Conservation (phyloP, 2,113 vertebrate species). For the Isichthys henryi region DNA sequence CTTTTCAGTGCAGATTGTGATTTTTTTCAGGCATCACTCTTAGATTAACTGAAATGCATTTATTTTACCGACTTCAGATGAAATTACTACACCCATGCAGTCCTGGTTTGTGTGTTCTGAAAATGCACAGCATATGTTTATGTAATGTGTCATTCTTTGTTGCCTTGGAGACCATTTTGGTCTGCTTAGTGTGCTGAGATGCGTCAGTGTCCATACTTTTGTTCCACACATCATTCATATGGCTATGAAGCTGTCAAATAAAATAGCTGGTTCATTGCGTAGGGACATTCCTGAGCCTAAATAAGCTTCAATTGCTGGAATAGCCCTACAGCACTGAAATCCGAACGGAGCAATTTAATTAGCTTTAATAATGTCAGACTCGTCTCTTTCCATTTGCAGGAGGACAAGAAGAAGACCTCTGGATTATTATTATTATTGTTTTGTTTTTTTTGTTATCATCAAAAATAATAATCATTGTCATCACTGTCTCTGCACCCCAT, state of each 20-base stretch:
- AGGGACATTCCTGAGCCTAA: not conserved
- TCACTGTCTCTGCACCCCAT: not conserved
- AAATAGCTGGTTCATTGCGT: not conserved
- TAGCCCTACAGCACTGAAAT: not conserved
- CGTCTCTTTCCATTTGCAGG: not conserved
- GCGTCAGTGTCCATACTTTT: not conserved
- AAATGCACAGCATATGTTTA: not conserved
- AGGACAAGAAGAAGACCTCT: not conserved
- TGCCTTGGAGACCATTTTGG: conserved; percentile 9
- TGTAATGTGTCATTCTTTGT: conserved; percentile 1
- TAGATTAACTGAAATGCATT: not conserved
- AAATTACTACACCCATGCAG: too few relatives aligned
- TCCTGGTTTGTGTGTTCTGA: not conserved
- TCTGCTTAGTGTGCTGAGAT: not conserved
- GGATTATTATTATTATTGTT: not conserved
- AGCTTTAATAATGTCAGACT: not conserved
- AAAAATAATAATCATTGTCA: not conserved
- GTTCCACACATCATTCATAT: not conserved
- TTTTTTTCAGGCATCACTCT: not conserved
- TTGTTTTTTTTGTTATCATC: not conserved
- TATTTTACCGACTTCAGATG: not conserved
- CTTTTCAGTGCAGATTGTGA: not conserved
- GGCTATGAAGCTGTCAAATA: not conserved
- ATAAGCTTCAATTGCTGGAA: not conserved
- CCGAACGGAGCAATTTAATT: not conserved